Conservation (phyloP, 1,140 invertebrate genomes). For the Pinna nobilis region DNA sequence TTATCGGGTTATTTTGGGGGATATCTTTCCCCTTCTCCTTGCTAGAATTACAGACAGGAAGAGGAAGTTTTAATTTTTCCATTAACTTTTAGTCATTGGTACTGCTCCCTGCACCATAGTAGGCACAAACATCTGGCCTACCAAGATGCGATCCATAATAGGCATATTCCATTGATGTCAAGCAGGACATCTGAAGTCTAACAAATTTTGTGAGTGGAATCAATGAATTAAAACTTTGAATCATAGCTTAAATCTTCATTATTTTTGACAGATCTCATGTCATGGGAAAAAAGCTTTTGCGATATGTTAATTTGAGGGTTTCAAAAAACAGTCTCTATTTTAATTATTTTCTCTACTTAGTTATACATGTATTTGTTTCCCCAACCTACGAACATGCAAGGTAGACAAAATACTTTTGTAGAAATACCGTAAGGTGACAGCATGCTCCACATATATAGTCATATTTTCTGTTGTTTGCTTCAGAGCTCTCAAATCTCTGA, state of each 20-base stretch:
- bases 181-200: constrained; percentile 7
- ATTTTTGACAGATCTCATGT: too few species aligned
- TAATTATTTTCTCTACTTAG: background rate
- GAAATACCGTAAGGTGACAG: constrained; percentile 6
- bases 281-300: too few species aligned
- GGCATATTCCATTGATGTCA: constrained; percentile 6
- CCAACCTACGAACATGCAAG: background rate
- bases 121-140: background rate
- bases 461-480: constrained; percentile 15
- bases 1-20: constrained; percentile 10
- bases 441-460: constrained; percentile 24
- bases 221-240: background rate
- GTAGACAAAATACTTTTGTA: background rate
- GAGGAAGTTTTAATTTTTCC: constrained; percentile 13
- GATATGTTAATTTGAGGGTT: too few species aligned
- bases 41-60: constrained; percentile 1
- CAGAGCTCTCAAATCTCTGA: constrained; percentile 16
- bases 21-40: background rate
- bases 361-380: background rate
- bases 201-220: constrained; percentile 1
- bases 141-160: constrained; percentile 11
- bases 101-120: background rate
- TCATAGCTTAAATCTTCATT: background rate
- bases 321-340: too few species aligned
- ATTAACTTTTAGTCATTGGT: constrained; percentile 7